phyloP scores from a whole-genome alignment of 2,113 vertebrate species.

The Mungos mungo region DNA sequence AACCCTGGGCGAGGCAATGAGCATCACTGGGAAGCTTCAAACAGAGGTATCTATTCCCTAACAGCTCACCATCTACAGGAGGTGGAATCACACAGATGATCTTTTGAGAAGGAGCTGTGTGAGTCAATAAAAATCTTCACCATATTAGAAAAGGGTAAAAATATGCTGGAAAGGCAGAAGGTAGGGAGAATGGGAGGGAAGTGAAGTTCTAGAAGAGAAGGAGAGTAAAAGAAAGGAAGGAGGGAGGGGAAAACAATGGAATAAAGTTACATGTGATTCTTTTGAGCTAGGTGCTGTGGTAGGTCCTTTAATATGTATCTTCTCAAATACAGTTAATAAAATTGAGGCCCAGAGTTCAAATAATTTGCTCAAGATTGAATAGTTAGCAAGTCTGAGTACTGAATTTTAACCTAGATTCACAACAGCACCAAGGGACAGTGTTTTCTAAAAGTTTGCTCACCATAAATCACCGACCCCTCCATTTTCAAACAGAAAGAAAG shows the following conservation, averaged over 20 bases:
- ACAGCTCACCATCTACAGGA: not conserved
- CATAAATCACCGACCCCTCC: not conserved
- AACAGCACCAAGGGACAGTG: not conserved
- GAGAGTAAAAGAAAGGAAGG: not conserved
- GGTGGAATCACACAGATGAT: not conserved
- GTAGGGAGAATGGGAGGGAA: not conserved
- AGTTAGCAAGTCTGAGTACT: not conserved
- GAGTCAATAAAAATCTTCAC: not conserved
- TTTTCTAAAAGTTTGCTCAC: not conserved
- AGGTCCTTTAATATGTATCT: not conserved
- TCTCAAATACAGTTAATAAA: not conserved
- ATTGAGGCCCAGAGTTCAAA: not conserved
- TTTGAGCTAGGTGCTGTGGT: not conserved
- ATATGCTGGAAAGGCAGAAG: not conserved
- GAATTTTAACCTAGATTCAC: constrained; percentile 2
- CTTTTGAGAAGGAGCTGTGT: not conserved
- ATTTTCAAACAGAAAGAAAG: constrained; percentile 38
- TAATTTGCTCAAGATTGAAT: not conserved
- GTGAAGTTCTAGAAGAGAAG: not conserved
- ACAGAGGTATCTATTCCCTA: not conserved
- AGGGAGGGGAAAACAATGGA: not conserved
- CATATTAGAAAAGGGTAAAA: not conserved
- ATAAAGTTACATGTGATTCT: not conserved
- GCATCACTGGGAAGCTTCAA: not conserved
- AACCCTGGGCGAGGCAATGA: not conserved